Percentiles rank a stretch among this genome's conserved stretches.
These are phyloP conservation scores for Carettochelys insculpta DNA, from an alignment of 2,113 vertebrate species.

Conservation along the genomic window DNA sequence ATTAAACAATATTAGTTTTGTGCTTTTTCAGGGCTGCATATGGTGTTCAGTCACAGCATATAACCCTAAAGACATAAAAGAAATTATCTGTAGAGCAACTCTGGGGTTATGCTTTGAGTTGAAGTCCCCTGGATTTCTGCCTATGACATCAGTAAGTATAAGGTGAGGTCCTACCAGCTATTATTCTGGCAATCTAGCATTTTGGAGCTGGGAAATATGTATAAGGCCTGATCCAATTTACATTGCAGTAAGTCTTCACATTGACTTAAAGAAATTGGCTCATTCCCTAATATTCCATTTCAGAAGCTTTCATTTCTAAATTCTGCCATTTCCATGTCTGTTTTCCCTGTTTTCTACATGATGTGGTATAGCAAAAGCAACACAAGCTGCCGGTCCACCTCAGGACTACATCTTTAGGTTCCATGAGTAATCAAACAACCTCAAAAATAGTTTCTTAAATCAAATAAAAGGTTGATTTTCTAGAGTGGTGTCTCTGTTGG, in stretches of 20 bases:
- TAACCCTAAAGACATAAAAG: background rate
- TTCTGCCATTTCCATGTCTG: background rate
- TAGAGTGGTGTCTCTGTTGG: background rate
- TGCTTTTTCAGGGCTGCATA: background rate
- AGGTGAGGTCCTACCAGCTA: fast-evolving
- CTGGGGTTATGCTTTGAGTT: background rate
- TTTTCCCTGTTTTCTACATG: background rate
- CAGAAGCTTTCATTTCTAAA: background rate
- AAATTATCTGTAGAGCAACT: background rate
- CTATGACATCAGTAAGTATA: background rate
- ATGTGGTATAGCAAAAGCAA: background rate
- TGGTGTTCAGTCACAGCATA: background rate
- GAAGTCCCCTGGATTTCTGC: background rate
- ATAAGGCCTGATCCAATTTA: background rate
- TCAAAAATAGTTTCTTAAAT: background rate
- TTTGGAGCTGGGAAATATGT: background rate
- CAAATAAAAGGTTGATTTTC: background rate
- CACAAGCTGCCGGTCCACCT: background rate
- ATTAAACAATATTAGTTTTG: slow-evolving; percentile 31
- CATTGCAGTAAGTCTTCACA: background rate
- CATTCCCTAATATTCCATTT: fast-evolving
- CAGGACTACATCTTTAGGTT: background rate
- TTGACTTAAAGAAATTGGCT: background rate
- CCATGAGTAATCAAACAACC: background rate
- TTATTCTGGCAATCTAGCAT: background rate